These are phyloP conservation scores for Penaeus japonicus DNA, from an alignment of 1,140 invertebrate genomes.

Conservation along the genomic window DNA sequence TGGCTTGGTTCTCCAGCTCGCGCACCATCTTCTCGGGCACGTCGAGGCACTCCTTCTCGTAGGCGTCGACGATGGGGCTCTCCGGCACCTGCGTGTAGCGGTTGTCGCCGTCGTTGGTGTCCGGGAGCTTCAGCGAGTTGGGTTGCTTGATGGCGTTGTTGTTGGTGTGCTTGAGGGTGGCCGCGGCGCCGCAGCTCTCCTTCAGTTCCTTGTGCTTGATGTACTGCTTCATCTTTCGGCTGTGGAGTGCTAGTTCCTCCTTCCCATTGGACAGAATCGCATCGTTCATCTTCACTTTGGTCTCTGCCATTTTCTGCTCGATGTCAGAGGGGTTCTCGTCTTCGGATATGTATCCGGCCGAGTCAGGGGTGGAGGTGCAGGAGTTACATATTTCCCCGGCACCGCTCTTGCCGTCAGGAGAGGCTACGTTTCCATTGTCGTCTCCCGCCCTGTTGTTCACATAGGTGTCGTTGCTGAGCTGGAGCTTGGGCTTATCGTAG, in stretches of 20 bases:
- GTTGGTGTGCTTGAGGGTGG: constrained; percentile 24
- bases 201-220: constrained; percentile 44
- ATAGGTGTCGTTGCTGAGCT: constrained; percentile 62
- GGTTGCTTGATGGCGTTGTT: constrained; percentile 31
- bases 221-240: constrained; percentile 51
- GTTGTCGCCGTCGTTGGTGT: constrained; percentile 33
- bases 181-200: constrained; percentile 17
- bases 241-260: constrained; percentile 58
- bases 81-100: constrained; percentile 18
- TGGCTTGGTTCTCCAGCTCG: constrained; percentile 62
- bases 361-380: not conserved
- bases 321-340: constrained; percentile 62
- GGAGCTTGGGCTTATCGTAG: constrained; percentile 71
- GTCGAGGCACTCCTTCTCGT: constrained; percentile 57
- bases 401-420: not conserved
- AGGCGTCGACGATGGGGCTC: constrained; percentile 56
- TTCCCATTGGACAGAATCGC: constrained; percentile 62
- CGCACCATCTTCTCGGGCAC: constrained; percentile 62
- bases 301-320: constrained; percentile 57
- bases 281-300: constrained; percentile 61
- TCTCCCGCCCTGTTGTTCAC: constrained; percentile 24
- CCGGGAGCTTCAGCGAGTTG: constrained; percentile 25
- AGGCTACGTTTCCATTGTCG: constrained; percentile 42
- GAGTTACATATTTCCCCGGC: not conserved
- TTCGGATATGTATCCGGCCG: constrained; percentile 50